Base-by-base conservation (phyloP, 2,888 invertebrate genomes). In the Noctuana brunneofusca region DNA sequence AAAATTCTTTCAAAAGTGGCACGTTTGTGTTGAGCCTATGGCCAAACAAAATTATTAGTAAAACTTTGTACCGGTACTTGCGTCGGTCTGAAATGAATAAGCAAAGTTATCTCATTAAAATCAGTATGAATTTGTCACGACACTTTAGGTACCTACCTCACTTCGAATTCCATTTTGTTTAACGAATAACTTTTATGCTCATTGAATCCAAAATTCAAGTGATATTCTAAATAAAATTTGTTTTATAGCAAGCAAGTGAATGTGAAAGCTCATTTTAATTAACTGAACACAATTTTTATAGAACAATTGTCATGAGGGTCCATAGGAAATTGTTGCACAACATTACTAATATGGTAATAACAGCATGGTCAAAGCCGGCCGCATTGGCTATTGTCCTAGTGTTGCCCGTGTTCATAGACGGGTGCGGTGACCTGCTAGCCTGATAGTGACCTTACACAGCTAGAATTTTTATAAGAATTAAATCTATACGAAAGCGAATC, bases 41-140 rank as follows among this genome's bases (percentile, higher is more conserved):
- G 27, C 6, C 11, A 53, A 58, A 59, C 27, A 59, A 53, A 53
- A 32, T 59, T 22, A 53, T 22, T 14, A 46, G 32, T 22, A 46
- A 46, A 46, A 53, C 20, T 32, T 59, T 32, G 35, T 24, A 18
- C 43, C 52, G 41, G 30, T 22, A 9, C 30, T 30, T 32, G 50
- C 11, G 20, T 8, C 48, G 32, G 20, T 22, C 14, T 8, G 22
- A 18, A 60, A 60, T 60, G 20, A 53, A 32, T 46, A 46, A 43
- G 14, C 30, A 12, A 22, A 53, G 32, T 46, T 46, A 32, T 53
- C 43, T 53, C 48, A 24, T 54, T 54, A 54, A 59, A 46, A 60
- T 60, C 22, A 35, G 12, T 24, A 60, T 24, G 32, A 54, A 54
- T 60, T 54, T 16, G 46, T 54, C 8, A 18, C 18, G 16, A 50